These are phyloP conservation scores for Goniozus legneri DNA, from an alignment of 1,140 invertebrate species.

Conservation along the genomic window DNA sequence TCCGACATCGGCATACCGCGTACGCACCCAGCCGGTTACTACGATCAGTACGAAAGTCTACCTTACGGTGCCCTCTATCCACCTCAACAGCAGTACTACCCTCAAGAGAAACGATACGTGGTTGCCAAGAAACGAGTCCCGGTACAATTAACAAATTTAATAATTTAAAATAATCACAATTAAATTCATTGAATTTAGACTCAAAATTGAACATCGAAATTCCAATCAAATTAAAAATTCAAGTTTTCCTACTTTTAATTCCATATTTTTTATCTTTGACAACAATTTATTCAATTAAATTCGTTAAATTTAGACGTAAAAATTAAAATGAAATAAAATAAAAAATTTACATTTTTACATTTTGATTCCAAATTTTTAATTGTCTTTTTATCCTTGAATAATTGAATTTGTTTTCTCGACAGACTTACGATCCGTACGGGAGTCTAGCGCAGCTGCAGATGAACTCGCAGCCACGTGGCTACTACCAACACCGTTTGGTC, in stretches of 20 bases:
- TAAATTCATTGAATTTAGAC: too few species aligned
- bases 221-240: background rate
- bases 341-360: conserved; percentile 5
- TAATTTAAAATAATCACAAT: too few species aligned
- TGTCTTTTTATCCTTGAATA: too few species aligned
- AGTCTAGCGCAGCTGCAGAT: conserved; percentile 21
- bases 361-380: too few species aligned
- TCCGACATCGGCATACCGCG: conserved; percentile 37
- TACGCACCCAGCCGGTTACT: conserved; percentile 35
- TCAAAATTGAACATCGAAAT: background rate
- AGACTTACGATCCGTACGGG: conserved; percentile 36
- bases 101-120: conserved; percentile 41
- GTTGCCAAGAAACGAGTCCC: conserved; percentile 37
- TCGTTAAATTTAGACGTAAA: background rate
- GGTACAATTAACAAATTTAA: conserved; percentile 18
- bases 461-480: conserved; percentile 29
- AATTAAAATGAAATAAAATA: background rate
- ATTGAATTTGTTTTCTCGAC: too few species aligned
- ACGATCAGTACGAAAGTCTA: conserved; percentile 35
- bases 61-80: conserved; percentile 33
- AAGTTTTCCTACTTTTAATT: background rate
- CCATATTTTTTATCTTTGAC: background rate
- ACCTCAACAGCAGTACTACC: conserved; percentile 32
- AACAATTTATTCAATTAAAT: background rate
- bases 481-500: conserved; percentile 35